A percentile compares a stretch with the other conserved stretches of the same genome.
These are phyloP conservation scores for Protodeltote pygarga DNA, from an alignment of 2,888 invertebrate species.

Conservation along the genomic window DNA sequence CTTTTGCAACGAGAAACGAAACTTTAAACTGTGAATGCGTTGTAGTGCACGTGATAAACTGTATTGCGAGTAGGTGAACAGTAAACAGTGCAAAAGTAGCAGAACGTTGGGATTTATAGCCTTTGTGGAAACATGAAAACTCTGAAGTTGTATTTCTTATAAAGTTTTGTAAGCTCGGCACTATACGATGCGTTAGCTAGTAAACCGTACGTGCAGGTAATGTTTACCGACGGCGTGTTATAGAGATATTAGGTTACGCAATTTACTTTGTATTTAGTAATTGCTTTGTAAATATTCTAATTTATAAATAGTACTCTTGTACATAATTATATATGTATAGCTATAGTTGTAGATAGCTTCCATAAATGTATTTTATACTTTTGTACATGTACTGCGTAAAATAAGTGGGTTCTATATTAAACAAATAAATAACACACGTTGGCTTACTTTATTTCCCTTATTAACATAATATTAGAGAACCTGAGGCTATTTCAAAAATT, in stretches of 20 bases:
- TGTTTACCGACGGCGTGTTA: slow-evolving; percentile 58
- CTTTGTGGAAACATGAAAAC: slow-evolving; percentile 75
- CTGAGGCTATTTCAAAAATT: too few relatives aligned
- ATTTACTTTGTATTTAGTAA: slow-evolving; percentile 55
- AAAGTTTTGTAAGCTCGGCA: slow-evolving; percentile 64
- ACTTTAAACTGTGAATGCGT: slow-evolving; percentile 67
- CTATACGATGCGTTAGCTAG: slow-evolving; percentile 52
- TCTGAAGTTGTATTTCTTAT: slow-evolving; percentile 73
- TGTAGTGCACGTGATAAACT: slow-evolving; percentile 74
- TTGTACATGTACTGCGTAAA: slow-evolving; percentile 58
- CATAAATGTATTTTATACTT: slow-evolving; percentile 56
- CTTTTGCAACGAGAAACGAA: slow-evolving; percentile 57
- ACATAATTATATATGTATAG: slow-evolving; percentile 63
- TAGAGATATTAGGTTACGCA: slow-evolving; percentile 51
- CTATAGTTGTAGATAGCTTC: slow-evolving; percentile 63
- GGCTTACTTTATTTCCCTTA: slow-evolving; percentile 18
- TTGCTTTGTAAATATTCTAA: slow-evolving; percentile 78
- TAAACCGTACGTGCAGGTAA: slow-evolving; percentile 53
- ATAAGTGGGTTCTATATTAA: slow-evolving; percentile 60
- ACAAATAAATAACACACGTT: slow-evolving; percentile 34
- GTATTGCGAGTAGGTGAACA: slow-evolving; percentile 75
- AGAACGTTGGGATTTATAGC: slow-evolving; percentile 74
- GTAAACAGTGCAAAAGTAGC: slow-evolving; percentile 71
- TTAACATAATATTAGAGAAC: neutral
- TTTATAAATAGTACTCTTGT: slow-evolving; percentile 71